A percentile compares a stretch with the other conserved stretches of the same genome.
These are phyloP conservation scores for Cheilosia pagana DNA, from an alignment of 2,888 invertebrate genomes.

Conservation along the genomic window DNA sequence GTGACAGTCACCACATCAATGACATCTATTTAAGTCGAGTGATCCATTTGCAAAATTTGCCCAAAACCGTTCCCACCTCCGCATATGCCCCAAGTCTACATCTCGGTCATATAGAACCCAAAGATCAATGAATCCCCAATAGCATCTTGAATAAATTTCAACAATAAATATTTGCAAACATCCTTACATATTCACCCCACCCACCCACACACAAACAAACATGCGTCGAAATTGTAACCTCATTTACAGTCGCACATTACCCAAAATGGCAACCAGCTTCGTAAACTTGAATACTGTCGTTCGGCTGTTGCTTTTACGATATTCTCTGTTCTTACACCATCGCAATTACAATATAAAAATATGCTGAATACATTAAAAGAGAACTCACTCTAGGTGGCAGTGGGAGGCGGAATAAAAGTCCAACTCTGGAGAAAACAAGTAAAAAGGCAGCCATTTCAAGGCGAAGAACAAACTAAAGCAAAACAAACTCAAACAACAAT, in stretches of 20 bases:
- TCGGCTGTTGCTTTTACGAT: conserved; percentile 4
- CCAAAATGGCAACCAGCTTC: conserved; percentile 42
- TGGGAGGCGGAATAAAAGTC: conserved; percentile 57
- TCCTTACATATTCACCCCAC: background rate
- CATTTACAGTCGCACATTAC: conserved; percentile 12
- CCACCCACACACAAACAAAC: background rate
- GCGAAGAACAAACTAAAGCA: conserved; percentile 46
- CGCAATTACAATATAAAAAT: conserved; percentile 10
- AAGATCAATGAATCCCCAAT: conserved; percentile 1
- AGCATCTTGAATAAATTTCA: background rate
- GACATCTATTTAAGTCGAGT: background rate
- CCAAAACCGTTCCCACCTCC: background rate
- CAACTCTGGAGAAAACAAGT: conserved; percentile 17
- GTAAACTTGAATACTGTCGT: conserved; percentile 25
- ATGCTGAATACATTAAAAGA: conserved; percentile 32
- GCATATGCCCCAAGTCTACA: background rate
- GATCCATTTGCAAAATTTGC: background rate
- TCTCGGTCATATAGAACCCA: background rate
- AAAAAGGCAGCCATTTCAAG: conserved; percentile 53
- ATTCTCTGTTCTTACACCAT: conserved; percentile 7
- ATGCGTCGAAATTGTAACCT: conserved; percentile 15
- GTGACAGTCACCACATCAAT: background rate
- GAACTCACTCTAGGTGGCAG: conserved; percentile 40
- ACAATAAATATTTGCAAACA: background rate
- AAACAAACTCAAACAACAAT: conserved; percentile 44